These are phyloP conservation scores for Hydractinia symbiolongicarpus DNA, from an alignment of 30 jellyfish, hydroid and myxozoan species.

Conservation along the genomic window DNA sequence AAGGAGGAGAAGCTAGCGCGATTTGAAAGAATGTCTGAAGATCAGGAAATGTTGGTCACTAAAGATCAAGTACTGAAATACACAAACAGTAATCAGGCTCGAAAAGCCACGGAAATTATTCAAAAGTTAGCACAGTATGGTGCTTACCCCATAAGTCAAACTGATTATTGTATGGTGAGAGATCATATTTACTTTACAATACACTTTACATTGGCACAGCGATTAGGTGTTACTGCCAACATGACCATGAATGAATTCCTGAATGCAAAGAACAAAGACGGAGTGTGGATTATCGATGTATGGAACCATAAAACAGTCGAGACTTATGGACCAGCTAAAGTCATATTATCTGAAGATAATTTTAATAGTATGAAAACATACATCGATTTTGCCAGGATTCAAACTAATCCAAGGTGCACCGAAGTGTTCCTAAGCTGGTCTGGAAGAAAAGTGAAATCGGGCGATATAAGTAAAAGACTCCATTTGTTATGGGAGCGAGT, in stretches of 20 bases:
- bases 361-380: background rate
- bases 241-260: constrained; percentile 5
- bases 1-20: constrained; percentile 5
- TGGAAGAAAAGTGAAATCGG: constrained; percentile 3
- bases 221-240: constrained; percentile 2
- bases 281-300: background rate
- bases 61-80: background rate
- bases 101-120: too few species aligned
- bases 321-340: constrained; percentile 12
- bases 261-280: background rate
- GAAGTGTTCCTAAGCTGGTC: constrained; percentile 15
- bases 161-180: constrained; percentile 5
- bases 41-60: constrained; percentile 9
- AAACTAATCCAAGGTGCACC: constrained; percentile 2
- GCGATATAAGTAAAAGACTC: background rate
- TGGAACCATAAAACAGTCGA: constrained; percentile 25
- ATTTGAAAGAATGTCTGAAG: background rate
- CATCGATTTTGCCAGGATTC: background rate
- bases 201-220: background rate
- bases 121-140: too few species aligned
- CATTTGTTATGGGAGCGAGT: constrained; percentile 15
- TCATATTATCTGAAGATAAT: background rate
- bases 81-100: too few species aligned
- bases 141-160: background rate
- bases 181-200: background rate